Percentiles rank a stretch among this genome's conserved stretches.
Evolutionary conservation across 1,140 invertebrate genomes (phyloP).

Genomic region (Zaprionus davidi): DNA sequence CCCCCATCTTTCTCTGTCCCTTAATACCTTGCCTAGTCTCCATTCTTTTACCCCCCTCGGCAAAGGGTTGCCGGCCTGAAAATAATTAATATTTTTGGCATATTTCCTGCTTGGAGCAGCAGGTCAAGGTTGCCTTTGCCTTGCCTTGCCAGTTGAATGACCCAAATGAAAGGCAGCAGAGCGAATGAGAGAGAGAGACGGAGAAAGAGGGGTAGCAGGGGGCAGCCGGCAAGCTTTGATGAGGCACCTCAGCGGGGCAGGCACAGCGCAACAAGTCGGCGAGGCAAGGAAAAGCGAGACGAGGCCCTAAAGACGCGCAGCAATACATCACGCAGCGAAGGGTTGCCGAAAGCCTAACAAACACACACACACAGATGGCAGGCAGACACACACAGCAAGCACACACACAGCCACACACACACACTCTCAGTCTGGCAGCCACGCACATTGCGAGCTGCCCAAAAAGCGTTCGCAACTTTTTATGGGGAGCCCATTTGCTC

Average conservation of each 20-base stretch:
- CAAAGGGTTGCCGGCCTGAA: slow-evolving; percentile 58
- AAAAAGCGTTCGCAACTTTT: slow-evolving; percentile 52
- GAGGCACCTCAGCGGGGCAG: slow-evolving; percentile 22
- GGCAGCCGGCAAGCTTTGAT: not conserved
- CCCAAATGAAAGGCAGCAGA: slow-evolving; percentile 11
- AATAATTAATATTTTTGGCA: slow-evolving; percentile 69
- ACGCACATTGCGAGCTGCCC: slow-evolving; percentile 43
- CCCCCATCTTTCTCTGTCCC: not conserved
- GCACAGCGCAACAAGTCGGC: slow-evolving; percentile 45
- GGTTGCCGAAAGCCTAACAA: slow-evolving; percentile 64
- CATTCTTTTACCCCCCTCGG: not conserved
- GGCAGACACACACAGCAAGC: not conserved
- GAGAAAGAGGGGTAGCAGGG: not conserved
- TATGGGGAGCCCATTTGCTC: slow-evolving; percentile 56
- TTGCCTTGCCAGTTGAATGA: not conserved
- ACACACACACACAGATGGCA: not conserved
- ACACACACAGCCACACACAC: slow-evolving; percentile 14
- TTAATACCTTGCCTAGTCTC: too few relatives aligned
- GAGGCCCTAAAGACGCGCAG: slow-evolving; percentile 20
- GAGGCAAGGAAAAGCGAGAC: not conserved
- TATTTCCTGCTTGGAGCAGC: slow-evolving; percentile 40
- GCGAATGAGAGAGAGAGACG: not conserved
- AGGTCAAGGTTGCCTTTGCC: slow-evolving; percentile 49
- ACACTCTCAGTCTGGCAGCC: slow-evolving; percentile 3
- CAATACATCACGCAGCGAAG: slow-evolving; percentile 53